phyloP scores from a whole-genome alignment of 2,797 vertebrate species.

The Meriones psammophilus region DNA sequence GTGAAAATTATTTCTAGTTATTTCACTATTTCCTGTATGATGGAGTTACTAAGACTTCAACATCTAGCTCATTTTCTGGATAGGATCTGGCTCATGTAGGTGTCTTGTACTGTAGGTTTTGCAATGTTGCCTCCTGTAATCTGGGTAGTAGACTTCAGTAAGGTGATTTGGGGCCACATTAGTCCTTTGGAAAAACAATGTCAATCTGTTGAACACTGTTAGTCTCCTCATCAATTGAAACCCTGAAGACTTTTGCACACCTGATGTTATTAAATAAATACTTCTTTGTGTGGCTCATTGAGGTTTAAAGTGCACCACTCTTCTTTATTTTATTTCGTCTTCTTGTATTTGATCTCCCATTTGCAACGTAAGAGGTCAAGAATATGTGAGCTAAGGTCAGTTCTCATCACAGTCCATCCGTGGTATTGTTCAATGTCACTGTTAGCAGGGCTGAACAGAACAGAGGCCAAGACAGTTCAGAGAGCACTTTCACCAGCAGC shows the following conservation, averaged over 20 bases:
- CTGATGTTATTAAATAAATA: conserved; percentile 1
- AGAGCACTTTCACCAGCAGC: neutral
- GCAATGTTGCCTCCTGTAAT: neutral
- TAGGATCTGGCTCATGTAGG: neutral
- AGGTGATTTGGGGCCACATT: neutral
- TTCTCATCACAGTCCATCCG: neutral
- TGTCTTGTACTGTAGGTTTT: neutral
- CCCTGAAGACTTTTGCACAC: neutral
- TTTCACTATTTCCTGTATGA: neutral
- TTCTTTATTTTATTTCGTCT: conserved; percentile 23
- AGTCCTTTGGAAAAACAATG: neutral
- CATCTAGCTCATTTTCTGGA: neutral
- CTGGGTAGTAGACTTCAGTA: neutral
- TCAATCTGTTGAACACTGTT: neutral
- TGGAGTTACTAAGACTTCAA: neutral
- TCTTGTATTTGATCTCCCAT: neutral
- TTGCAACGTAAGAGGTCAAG: neutral
- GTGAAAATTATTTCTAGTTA: conserved; percentile 25
- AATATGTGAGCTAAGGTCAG: neutral
- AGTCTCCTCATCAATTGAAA: conserved; percentile 7
- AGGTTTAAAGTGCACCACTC: neutral
- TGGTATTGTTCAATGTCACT: neutral
- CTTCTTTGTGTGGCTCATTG: neutral
- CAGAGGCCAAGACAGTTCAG: neutral
- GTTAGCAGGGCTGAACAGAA: neutral